Base-by-base conservation (phyloP, 2,113 vertebrate species). In the Indri indri region DNA sequence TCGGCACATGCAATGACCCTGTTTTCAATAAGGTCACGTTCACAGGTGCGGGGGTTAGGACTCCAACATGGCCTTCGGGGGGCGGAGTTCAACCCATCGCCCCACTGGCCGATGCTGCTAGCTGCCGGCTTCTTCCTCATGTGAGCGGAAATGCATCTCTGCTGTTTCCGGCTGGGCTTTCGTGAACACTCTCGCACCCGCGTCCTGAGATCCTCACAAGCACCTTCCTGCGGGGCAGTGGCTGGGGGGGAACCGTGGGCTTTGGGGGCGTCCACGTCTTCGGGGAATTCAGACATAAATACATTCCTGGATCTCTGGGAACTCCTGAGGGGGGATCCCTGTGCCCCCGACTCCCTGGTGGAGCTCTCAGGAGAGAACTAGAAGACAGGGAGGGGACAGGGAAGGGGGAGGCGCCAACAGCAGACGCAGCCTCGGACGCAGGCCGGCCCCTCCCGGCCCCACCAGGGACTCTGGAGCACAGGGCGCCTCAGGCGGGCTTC, bases 111-210 rank as follows among this genome's bases (percentile, higher is more conserved):
- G 0, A 4, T 6, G 37, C 57, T 18, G 1, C 57, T 5, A 42
- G 66, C 45, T 13, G 16, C 7, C 11, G 25, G 47, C 34, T 8
- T 30, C n/a, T 65, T 12, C 37, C 66, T 42, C 1, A 17, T 17
- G 27, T 17, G 22, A 57, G 47, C 37, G 18, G 70, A 65, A 20
- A 32, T 0, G 16, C 4, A 2, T 16, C n/a, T 14, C 52, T 30
- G 32, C 2, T 1, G 32, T 30, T 32, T 47, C 63, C 20, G 0
- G 2, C 13, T 37, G 16, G 14, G 37, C 8, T 1, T 23, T 77
- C 17, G 1, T 17, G 59, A 66, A 4, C n/a, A 23, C 63, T 68
- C 18, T 5, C 4, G 4, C 12, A 1, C 0, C 8, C 0, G 47
- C 17, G 37, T 76, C 16, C 11, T 4, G 57, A 50, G 20, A 54